Evolutionary conservation across 1,140 invertebrate species (phyloP).

Genomic region (Atta colombica): DNA sequence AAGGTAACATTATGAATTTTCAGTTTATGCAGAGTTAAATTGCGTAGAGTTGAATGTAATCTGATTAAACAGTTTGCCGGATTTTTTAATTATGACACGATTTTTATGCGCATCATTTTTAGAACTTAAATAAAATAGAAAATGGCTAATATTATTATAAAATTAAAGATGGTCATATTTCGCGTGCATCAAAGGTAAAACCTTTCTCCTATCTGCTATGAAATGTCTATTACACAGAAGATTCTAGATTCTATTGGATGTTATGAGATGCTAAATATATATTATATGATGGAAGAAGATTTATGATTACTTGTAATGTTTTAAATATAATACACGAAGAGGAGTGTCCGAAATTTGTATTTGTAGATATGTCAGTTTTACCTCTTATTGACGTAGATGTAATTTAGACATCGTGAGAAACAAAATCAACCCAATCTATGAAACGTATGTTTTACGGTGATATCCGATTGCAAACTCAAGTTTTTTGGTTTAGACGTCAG

Average conservation of each 20-base stretch:
- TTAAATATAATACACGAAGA: neutral
- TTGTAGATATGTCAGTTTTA: neutral
- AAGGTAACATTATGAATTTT: slow-evolving; percentile 14
- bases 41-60: neutral
- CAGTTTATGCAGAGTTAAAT: slow-evolving; percentile 1
- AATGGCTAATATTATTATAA: neutral
- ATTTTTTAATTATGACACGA: neutral
- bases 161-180: neutral
- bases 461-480: neutral
- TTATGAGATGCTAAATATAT: neutral
- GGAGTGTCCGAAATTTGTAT: slow-evolving; percentile 2
- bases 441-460: slow-evolving; percentile 27
- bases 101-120: neutral
- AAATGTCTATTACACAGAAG: neutral
- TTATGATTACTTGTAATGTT: neutral
- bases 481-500: slow-evolving; percentile 37
- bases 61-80: neutral
- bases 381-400: slow-evolving; percentile 13
- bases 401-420: slow-evolving; percentile 14
- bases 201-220: neutral
- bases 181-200: neutral
- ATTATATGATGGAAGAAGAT: neutral
- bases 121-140: neutral
- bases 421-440: neutral
- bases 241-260: neutral